Conservation (phyloP, 92 coral and sea anemone genomes). For the Parazoanthus atlanticus region DNA sequence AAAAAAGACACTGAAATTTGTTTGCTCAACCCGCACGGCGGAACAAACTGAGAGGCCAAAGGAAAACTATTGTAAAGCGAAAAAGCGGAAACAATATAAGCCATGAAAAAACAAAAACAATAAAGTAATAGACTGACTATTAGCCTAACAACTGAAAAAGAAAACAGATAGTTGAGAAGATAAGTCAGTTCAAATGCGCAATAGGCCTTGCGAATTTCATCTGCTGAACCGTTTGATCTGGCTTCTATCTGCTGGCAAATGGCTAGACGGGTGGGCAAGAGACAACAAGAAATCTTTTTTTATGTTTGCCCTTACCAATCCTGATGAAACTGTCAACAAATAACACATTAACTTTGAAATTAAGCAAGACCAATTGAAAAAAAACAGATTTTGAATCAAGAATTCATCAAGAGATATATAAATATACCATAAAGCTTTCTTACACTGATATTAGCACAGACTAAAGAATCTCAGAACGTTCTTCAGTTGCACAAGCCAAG, state of each 20-base stretch:
- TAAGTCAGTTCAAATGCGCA: background rate
- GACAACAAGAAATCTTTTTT: background rate
- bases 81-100: background rate
- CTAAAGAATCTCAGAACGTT: too few relatives aligned
- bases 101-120: background rate
- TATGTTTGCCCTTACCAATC: background rate
- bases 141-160: background rate
- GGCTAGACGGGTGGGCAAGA: background rate
- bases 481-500: background rate
- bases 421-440: too few relatives aligned
- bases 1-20: background rate
- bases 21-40: background rate
- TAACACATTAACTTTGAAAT: background rate
- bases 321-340: constrained; percentile 7
- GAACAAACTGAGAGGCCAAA: background rate
- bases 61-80: too few relatives aligned
- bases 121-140: background rate
- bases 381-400: background rate
- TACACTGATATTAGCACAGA: too few relatives aligned
- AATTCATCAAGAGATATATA: background rate
- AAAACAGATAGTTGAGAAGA: background rate
- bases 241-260: background rate
- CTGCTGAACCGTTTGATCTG: too few relatives aligned
- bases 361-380: background rate
- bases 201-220: background rate